phyloP scores from a whole-genome alignment of 64 coral and sea anemone species.

The Astreopora myriophthalma region DNA sequence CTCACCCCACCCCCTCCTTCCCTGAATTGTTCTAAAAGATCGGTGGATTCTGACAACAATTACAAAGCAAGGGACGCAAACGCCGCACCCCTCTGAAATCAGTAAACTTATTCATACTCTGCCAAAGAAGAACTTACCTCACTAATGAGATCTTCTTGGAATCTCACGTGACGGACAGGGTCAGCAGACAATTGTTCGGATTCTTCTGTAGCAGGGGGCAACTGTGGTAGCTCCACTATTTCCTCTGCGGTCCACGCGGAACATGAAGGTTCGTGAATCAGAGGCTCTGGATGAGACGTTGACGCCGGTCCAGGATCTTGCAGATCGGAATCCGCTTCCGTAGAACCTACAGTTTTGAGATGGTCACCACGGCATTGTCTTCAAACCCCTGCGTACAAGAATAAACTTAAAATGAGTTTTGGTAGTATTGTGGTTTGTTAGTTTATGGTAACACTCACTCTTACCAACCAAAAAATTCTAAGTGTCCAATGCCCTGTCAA shows the following conservation, averaged over 20 bases:
- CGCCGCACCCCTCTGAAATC: neutral
- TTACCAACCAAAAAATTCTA: too few relatives aligned
- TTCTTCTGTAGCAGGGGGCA: conserved; percentile 1
- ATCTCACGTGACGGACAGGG: conserved; percentile 8
- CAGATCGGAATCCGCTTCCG: neutral
- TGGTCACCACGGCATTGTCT: conserved; percentile 20
- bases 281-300: neutral
- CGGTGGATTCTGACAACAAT: neutral
- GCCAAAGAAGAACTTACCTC: neutral
- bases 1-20: neutral
- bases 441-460: neutral
- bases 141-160: conserved; percentile 18
- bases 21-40: neutral
- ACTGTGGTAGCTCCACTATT: neutral
- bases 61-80: neutral
- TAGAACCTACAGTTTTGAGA: neutral
- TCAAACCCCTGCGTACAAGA: neutral
- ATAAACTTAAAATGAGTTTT: neutral
- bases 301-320: neutral
- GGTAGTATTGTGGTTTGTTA: neutral
- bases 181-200: neutral
- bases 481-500: too few relatives aligned
- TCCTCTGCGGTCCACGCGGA: neutral
- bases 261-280: neutral
- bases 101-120: neutral